Base-by-base conservation (phyloP, 1,140 invertebrate genomes). In the Agrilus planipennis region DNA sequence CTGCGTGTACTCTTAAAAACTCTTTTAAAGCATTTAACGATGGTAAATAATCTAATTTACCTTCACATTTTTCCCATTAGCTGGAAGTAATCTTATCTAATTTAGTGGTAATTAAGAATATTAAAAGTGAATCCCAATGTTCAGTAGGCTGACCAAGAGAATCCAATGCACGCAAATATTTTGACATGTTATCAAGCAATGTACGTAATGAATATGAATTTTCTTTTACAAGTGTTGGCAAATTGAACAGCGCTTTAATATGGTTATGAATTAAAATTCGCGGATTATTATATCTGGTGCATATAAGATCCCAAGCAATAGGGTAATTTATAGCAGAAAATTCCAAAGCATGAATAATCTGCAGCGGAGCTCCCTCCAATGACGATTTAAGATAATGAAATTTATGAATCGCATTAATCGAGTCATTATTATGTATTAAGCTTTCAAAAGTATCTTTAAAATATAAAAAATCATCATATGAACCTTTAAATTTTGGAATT, bases 221-320 rank as follows among this genome's bases (percentile, higher is more conserved):
- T 25, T 25, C 23, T 25, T 7, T 7, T 7, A n/a, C 23, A 25
- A 25, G 6, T 25, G 6, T 25, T 25, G 6, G 6, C 31, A 53
- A 47, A 17, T 45, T 32, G 39, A 47, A 53, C 17, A 60, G 34
- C 28, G 45, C 41, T 23, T 55, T 51, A n/a, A 58, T 50, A 39
- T 61, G 52, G n/a, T 50, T 47, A 23, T 52, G 50, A 11, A 57
- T 39, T 16, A 55, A 55, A 21, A 56, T 21, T 28, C 51, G 12
- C 34, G 53, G 54, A 37, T 56, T 55, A 6, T 59, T 49, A 34
- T 54, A 64, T 19, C 54, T 44, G 15, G 47, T 35, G 23, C 53
- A 53, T 16, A 61, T 44, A 10, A 54, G 32, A 6, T 53, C 42
- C 52, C 53, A 55, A 4, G 54, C 56, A 14, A 50, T 31, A 2